These are phyloP conservation scores for Pseudomyrmex gracilis DNA, from an alignment of 1,140 invertebrate genomes.

Conservation along the genomic window DNA sequence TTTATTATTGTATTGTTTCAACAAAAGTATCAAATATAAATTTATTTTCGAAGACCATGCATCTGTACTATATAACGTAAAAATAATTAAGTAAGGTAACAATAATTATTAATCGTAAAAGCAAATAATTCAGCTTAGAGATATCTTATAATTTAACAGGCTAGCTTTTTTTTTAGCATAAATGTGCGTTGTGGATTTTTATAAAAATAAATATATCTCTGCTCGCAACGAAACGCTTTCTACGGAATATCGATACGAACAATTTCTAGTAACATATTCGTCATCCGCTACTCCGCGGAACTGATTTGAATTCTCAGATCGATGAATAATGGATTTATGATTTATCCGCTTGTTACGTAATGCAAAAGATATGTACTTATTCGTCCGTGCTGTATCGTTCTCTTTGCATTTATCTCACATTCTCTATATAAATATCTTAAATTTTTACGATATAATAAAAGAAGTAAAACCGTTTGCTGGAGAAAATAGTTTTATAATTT, in stretches of 20 bases:
- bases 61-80: neutral
- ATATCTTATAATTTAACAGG: too few species aligned
- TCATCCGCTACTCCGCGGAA: neutral
- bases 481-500: neutral
- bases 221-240: neutral
- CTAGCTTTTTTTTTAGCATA: neutral
- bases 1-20: neutral
- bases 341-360: constrained; percentile 61
- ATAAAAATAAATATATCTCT: constrained; percentile 40
- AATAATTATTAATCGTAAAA: too few species aligned
- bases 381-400: constrained; percentile 1
- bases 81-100: too few species aligned
- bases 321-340: constrained; percentile 54
- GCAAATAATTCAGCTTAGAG: too few species aligned
- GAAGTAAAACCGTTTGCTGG: neutral
- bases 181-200: neutral
- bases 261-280: constrained; percentile 60
- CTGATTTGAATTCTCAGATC: constrained; percentile 60
- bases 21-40: neutral
- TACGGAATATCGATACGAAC: constrained; percentile 36
- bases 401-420: constrained; percentile 22
- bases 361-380: constrained; percentile 44
- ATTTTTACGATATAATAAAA: neutral
- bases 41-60: neutral
- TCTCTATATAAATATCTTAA: neutral